A percentile compares a stretch with the other conserved stretches of the same genome.
Evolutionary conservation across 2,113 vertebrate genomes (phyloP).

Genomic region (Hippocampus mohnikei): DNA sequence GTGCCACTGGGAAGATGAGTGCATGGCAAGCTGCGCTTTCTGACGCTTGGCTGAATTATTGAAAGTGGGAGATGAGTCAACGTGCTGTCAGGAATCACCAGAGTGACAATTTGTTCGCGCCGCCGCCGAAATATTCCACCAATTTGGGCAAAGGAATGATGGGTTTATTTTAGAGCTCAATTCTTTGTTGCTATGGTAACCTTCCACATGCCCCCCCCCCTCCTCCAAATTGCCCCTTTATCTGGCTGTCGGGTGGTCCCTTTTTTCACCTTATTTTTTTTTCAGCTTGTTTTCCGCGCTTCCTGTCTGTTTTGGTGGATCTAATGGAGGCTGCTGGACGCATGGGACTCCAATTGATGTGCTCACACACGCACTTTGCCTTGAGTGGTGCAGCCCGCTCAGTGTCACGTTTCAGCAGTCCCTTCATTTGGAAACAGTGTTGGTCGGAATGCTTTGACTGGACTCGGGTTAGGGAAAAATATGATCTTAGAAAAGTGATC

Average conservation of each 20-base stretch:
- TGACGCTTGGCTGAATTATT: slow-evolving; percentile 48
- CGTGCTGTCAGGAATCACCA: slow-evolving; percentile 31
- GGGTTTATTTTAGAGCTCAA: slow-evolving; percentile 67
- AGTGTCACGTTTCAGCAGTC: slow-evolving; percentile 37
- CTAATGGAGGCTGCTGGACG: slow-evolving; percentile 27
- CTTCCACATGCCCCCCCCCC: slow-evolving; percentile 40
- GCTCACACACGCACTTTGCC: background rate
- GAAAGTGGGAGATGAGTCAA: slow-evolving; percentile 41
- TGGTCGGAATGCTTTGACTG: background rate
- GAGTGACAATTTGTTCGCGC: slow-evolving; percentile 36
- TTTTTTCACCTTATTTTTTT: slow-evolving; percentile 36
- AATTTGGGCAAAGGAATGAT: background rate
- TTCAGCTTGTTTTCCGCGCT: background rate
- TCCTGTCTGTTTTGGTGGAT: background rate
- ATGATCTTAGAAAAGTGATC: background rate
- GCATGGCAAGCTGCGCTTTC: slow-evolving; percentile 30
- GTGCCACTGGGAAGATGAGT: slow-evolving; percentile 33
- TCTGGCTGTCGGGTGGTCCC: slow-evolving; percentile 49
- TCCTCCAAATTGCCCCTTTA: slow-evolving; percentile 58
- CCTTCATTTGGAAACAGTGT: background rate
- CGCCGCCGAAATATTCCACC: background rate
- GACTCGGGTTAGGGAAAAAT: background rate
- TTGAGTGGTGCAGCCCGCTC: slow-evolving; percentile 35
- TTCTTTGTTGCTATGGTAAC: slow-evolving; percentile 76
- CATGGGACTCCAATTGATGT: slow-evolving; percentile 39